Evolutionary conservation across 1,140 invertebrate genomes (phyloP).

Genomic region (Trachymyrmex cornetzi): DNA sequence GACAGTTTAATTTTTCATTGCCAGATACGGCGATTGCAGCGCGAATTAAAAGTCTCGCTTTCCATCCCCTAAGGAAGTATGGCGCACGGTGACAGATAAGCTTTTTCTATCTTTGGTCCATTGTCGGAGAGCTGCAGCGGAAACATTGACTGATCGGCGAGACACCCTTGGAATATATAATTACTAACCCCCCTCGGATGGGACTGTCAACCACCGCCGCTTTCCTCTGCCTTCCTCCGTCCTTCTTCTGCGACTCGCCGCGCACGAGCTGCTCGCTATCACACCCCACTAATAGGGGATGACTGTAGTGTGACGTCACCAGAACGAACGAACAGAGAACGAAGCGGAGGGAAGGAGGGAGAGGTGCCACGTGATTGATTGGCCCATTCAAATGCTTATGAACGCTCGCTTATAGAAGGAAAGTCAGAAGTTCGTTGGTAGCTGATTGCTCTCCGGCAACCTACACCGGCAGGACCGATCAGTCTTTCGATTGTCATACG

Average conservation of each 20-base stretch:
- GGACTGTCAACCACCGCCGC: conserved; percentile 55
- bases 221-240: conserved; percentile 53
- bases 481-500: conserved; percentile 83
- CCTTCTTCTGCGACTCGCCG: conserved; percentile 54
- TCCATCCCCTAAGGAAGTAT: conserved; percentile 80
- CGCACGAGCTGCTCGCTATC: conserved; percentile 76
- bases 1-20: conserved; percentile 84
- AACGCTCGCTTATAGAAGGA: conserved; percentile 72
- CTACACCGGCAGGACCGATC: conserved; percentile 78
- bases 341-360: conserved; percentile 65
- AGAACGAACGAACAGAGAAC: conserved; percentile 65
- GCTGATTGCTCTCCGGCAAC: conserved; percentile 72
- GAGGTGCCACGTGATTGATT: conserved; percentile 84
- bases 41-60: conserved; percentile 84
- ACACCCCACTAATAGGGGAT: conserved; percentile 85
- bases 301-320: conserved; percentile 83
- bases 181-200: conserved; percentile 77
- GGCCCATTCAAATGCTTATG: conserved; percentile 86
- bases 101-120: conserved; percentile 85
- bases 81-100: conserved; percentile 84
- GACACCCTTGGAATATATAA: conserved; percentile 87
- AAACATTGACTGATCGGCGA: conserved; percentile 87
- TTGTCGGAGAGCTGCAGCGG: conserved; percentile 85
- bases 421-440: conserved; percentile 75
- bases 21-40: conserved; percentile 76